Base-by-base conservation (phyloP, 2,888 invertebrate species). In the Stenurella melanura region DNA sequence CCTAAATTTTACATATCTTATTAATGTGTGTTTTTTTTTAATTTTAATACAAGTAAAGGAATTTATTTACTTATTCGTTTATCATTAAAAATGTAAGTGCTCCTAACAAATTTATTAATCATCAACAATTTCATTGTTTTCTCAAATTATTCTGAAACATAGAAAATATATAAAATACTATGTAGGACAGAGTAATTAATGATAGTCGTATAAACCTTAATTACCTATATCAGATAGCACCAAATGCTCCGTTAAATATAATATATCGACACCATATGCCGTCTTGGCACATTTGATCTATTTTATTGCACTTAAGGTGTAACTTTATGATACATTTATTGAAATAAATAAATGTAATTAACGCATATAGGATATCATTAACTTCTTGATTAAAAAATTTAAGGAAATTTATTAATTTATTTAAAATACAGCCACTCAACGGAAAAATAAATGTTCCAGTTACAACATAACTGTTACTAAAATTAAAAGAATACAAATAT, bases 161-260 rank as follows among this genome's bases (percentile, higher is more conserved):
- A 30, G 81, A 82, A 83, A 81, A 83, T 80, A 79, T 79, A 82
- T 81, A 79, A 78, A 79, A 79, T 69, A 79, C 64, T 79, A 78
- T 82, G 81, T 81, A 79, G 84, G 85, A 84, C 80, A 71, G 80
- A 81, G 81, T 84, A 87, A 87, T 87, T 86, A 86, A 87, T 87
- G 86, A 83, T 81, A 84, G 82, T 84, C 84, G 76, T 82, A 78
- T 80, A 81, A 84, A 80, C 83, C 84, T 84, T 85, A 86, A 87
- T 87, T 86, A 86, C 85, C 83, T 83, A 80, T 82, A 86, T 86
- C 86, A 85, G 87, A 87, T 87, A 86, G 82, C 79, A 80, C 86
- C 86, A 85, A 86, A 86, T 86, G 87, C 84, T 85, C 80, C 83
- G 82, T 82, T 82, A 82, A 80, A 82, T 79, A 78, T 83, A 83